Evolutionary conservation across 2,888 invertebrate species (phyloP), one percentile per base, ranked within the genome.

Genomic region (Lomographa bimaculata): DNA sequence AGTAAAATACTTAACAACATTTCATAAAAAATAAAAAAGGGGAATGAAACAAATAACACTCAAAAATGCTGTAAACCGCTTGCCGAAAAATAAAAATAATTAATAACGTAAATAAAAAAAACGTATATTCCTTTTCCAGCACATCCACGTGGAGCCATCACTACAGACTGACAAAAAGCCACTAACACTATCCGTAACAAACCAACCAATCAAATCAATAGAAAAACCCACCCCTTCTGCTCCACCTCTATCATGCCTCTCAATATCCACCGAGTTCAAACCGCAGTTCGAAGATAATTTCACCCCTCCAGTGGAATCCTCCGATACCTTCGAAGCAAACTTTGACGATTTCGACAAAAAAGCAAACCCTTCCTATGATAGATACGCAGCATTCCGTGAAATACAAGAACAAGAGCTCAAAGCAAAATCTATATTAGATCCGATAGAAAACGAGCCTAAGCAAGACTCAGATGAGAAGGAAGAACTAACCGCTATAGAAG

Each of bases 331-430:
- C 57, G 92, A 93, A 5, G 92, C 93, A 0, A 93, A 92, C 60
- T 94, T 94, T 60, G 93, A 92, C 21, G 91, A 92, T 59, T 92
- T 92, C 54, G 78, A 87, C 54, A 77, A 79, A 40, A 89, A 89
- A 65, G 81, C 85, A 0, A 91, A 91, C 42, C 79, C 92, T 0
- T 77, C 91, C 0, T 94, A 94, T 63, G 97, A 97, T 69, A 92
- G 95, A 56, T 97, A 97, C 71, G 97, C 97, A 0, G 97, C 95
- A 0, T 97, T 97, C 63, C 90, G 97, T 46, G 97, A 97, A 82
- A 91, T 96, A 54, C 94, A 96, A 54, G 93, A 95, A 60, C 95
- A 94, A 69, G 93, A 93, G 55, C 74, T 93, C 12, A 92, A 92
- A 67, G 65, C 79, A 0, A 82, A 79, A 49, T 77, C 85, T 0